Conservation (phyloP, 2,113 vertebrate species). For the Hippolais icterina region DNA sequence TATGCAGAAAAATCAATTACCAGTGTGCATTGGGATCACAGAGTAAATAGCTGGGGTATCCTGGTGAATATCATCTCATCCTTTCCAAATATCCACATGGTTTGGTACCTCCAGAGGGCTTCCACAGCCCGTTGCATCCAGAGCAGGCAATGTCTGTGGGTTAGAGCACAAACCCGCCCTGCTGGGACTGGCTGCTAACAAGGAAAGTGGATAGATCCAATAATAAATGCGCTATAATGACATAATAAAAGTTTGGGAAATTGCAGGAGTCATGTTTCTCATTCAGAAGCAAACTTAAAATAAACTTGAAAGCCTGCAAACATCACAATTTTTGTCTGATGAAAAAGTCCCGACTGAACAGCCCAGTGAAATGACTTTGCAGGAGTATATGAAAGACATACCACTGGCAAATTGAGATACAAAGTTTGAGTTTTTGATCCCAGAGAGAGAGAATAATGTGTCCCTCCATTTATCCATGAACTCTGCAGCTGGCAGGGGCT, state of each 20-base stretch:
- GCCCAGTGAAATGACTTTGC: constrained; percentile 56
- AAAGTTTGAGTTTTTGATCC: constrained; percentile 71
- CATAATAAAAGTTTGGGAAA: constrained; percentile 40
- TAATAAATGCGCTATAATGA: constrained; percentile 26
- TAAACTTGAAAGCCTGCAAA: constrained; percentile 53
- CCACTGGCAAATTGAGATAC: constrained; percentile 61
- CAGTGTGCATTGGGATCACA: not conserved
- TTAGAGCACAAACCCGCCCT: not conserved
- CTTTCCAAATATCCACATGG: not conserved
- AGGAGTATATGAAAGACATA: constrained; percentile 68
- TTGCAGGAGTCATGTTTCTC: constrained; percentile 3
- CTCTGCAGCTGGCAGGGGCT: constrained; percentile 76
- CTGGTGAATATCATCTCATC: not conserved
- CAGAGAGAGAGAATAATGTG: constrained; percentile 72
- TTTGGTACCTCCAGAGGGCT: not conserved
- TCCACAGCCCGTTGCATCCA: not conserved
- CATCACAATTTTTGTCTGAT: constrained; percentile 54
- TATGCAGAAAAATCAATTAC: not conserved
- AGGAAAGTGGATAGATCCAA: constrained; percentile 42
- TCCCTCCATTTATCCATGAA: constrained; percentile 77
- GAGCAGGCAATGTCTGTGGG: not conserved
- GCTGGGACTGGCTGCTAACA: constrained; percentile 6
- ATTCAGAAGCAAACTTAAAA: constrained; percentile 42
- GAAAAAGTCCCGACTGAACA: constrained; percentile 14
- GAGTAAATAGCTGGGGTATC: not conserved